Evolutionary conservation across 2,113 vertebrate genomes (phyloP).

Genomic region (Orthonyx spaldingii): DNA sequence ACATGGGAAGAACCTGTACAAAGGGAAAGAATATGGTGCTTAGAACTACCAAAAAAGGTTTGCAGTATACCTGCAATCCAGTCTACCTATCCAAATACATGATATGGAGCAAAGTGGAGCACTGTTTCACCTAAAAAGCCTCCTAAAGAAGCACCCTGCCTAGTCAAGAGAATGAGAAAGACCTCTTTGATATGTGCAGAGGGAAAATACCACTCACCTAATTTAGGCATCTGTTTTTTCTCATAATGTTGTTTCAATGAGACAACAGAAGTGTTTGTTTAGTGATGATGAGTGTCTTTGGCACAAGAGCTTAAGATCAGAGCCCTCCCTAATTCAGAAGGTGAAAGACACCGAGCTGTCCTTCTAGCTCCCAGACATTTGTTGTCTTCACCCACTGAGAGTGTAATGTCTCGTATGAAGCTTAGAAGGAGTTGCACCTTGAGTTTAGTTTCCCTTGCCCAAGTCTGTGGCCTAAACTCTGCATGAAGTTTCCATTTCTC

Average conservation of each 20-base stretch:
- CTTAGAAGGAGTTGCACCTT: background rate
- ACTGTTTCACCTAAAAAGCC: background rate
- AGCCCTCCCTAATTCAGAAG: background rate
- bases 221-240: background rate
- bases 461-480: background rate
- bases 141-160: background rate
- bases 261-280: background rate
- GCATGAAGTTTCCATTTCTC: background rate
- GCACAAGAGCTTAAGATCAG: background rate
- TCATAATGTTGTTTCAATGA: background rate
- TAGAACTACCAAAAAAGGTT: background rate
- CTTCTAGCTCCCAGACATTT: background rate
- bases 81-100: background rate
- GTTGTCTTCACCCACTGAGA: background rate
- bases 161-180: background rate
- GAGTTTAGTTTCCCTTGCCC: background rate
- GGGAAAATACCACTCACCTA: background rate
- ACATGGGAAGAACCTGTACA: background rate
- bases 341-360: background rate
- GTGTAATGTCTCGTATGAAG: background rate
- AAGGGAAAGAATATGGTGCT: background rate
- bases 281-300: background rate
- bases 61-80: background rate
- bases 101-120: background rate
- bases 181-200: background rate